These are phyloP conservation scores for Protosalanx chinensis DNA, from an alignment of 2,797 vertebrate genomes.

Conservation along the genomic window DNA sequence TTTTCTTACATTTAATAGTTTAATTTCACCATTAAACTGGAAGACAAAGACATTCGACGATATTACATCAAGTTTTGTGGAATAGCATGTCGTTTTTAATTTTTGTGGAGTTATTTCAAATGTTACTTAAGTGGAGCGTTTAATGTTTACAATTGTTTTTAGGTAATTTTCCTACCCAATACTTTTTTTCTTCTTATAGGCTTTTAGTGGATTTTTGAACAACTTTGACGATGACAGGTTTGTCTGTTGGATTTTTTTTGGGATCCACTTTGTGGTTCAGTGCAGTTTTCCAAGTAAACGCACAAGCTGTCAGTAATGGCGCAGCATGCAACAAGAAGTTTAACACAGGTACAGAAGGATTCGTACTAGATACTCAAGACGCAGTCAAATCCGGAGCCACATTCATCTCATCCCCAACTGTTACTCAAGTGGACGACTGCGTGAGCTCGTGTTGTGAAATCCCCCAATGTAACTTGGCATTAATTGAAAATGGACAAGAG, in stretches of 20 bases:
- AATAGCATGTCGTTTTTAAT: neutral
- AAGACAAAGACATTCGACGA: neutral
- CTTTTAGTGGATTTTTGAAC: too few relatives aligned
- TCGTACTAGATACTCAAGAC: constrained; percentile 78
- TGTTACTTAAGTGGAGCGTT: too few relatives aligned
- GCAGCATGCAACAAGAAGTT: constrained; percentile 52
- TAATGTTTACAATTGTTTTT: too few relatives aligned
- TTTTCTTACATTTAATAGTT: too few relatives aligned
- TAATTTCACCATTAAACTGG: too few relatives aligned
- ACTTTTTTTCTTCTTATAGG: too few relatives aligned
- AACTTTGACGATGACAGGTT: neutral
- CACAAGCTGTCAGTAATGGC: neutral
- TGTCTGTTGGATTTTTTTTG: neutral
- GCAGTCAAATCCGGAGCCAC: constrained; percentile 80
- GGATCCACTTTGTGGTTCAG: neutral
- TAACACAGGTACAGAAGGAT: constrained; percentile 56
- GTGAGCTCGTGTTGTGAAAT: constrained; percentile 73
- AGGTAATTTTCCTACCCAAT: too few relatives aligned
- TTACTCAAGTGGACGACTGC: constrained; percentile 64
- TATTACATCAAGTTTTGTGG: neutral
- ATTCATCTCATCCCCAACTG: constrained; percentile 67
- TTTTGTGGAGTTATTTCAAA: neutral
- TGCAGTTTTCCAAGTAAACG: neutral
- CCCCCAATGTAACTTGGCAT: constrained; percentile 78
- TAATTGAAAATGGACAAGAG: constrained; percentile 65